Base-by-base conservation (phyloP, 2,113 vertebrate species). In the Malurus alboscapulatus region DNA sequence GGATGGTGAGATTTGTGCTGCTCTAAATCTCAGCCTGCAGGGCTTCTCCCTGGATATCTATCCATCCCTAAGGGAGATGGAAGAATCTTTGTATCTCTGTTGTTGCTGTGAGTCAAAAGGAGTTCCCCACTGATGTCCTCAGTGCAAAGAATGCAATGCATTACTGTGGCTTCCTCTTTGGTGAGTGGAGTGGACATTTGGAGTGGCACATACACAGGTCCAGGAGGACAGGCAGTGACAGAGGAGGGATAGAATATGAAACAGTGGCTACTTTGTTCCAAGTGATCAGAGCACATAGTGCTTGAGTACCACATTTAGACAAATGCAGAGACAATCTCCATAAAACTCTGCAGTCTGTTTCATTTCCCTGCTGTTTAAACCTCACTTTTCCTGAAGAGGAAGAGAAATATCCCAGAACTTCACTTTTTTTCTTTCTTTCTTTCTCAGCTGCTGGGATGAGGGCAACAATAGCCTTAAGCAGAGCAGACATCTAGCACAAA, bases 141-240 rank as follows among this genome's bases (percentile, higher is more conserved):
- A 50, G 24, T 62, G 53, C 7, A 36, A 69, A 81, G 42, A 71
- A 40, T 22, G 20, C 25, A 17, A 1, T 20, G 3, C 7, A 7
- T 53, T 53, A 47, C 51, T 45, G 12, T 30, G 63, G n/a, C 38
- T 71, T 47, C 7, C 19, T 59, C 75, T 75, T 75, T 8, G 29
- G 30, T 8, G 21, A 9, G 4, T 62, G 47, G 27, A 66, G 14
- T 54, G 19, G 8, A 48, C 25, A 18, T 78, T 66, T 17, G 19
- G 13, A 74, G 22, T 0, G 3, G n/a, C 47, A 62, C 6, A 4
- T 32, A 7, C 2, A 5, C 4, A 16, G 42, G 42, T 82, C 26
- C 12, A 51, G 38, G 34, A 55, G 10, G 75, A 27, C 19, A 25
- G 30, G 30, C 24, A 74, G 38, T 45, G 38, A 19, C 11, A 58